Conservation (phyloP, 1,140 invertebrate species). For the Drosophila eugracilis region DNA sequence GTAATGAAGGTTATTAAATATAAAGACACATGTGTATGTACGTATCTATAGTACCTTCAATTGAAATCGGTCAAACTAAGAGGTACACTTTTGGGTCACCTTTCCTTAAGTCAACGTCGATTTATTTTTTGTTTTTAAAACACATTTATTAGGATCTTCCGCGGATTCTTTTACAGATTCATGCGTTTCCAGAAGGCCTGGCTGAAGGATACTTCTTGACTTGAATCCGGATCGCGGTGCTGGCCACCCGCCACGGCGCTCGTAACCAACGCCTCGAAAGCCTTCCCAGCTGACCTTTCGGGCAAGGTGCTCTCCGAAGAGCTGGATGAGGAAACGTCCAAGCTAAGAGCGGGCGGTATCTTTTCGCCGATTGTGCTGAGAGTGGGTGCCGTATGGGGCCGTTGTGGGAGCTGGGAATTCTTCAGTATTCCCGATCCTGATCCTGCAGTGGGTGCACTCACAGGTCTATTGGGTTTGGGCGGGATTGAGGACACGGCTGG, state of each 20-base stretch:
- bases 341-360: neutral
- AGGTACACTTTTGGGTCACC: neutral
- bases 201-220: conserved; percentile 36
- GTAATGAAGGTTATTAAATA: too few species aligned
- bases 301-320: conserved; percentile 7
- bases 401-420: neutral
- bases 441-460: conserved; percentile 50
- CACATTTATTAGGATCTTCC: neutral
- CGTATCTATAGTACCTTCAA: too few species aligned
- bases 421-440: neutral
- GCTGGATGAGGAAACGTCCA: neutral
- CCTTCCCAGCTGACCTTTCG: neutral
- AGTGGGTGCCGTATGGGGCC: conserved; percentile 60
- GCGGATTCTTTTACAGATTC: conserved; percentile 38
- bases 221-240: neutral
- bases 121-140: too few species aligned
- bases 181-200: conserved; percentile 61
- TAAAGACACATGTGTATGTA: too few species aligned
- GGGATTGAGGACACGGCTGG: neutral
- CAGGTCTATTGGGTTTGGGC: conserved; percentile 11
- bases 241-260: neutral
- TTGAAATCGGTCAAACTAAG: too few species aligned
- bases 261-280: conserved; percentile 20
- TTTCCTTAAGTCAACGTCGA: too few species aligned
- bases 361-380: conserved; percentile 2